Evolutionary conservation across 2,113 vertebrate genomes (phyloP).

Genomic region (Aramus guarauna): DNA sequence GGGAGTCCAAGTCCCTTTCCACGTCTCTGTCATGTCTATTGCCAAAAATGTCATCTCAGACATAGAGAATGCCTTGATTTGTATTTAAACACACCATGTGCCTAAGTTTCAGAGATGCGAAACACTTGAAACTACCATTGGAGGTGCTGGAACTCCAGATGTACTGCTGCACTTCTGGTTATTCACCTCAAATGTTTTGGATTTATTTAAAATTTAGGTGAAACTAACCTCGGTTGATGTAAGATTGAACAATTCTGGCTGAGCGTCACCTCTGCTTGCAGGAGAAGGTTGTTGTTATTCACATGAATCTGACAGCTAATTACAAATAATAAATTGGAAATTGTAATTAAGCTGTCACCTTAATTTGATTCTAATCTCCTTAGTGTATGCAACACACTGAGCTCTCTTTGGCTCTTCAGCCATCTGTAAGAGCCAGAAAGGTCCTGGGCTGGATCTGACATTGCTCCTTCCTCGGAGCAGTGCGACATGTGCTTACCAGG

Average conservation of each 20-base stretch:
- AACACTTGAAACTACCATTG: neutral
- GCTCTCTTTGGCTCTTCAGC: neutral
- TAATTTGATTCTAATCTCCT: constrained; percentile 15
- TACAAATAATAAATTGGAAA: neutral
- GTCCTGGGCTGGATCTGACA: neutral
- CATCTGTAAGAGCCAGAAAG: neutral
- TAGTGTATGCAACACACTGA: neutral
- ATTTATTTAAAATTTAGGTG: neutral
- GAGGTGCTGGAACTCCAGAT: neutral
- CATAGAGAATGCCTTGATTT: neutral
- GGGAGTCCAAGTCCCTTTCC: neutral
- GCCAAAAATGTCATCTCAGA: neutral
- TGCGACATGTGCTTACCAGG: neutral
- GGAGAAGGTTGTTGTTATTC: neutral
- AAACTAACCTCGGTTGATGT: neutral
- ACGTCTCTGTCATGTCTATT: accelerated
- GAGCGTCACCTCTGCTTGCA: neutral
- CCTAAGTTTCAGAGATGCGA: neutral
- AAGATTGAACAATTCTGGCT: neutral
- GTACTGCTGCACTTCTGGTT: neutral
- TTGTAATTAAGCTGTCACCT: constrained; percentile 5
- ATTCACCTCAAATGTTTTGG: neutral
- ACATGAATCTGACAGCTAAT: neutral
- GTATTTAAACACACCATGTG: neutral
- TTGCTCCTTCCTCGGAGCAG: accelerated